A percentile compares a stretch with the other conserved stretches of the same genome.
Evolutionary conservation across 1,140 invertebrate species (phyloP).

Genomic region (Protaetia brevitarsis): DNA sequence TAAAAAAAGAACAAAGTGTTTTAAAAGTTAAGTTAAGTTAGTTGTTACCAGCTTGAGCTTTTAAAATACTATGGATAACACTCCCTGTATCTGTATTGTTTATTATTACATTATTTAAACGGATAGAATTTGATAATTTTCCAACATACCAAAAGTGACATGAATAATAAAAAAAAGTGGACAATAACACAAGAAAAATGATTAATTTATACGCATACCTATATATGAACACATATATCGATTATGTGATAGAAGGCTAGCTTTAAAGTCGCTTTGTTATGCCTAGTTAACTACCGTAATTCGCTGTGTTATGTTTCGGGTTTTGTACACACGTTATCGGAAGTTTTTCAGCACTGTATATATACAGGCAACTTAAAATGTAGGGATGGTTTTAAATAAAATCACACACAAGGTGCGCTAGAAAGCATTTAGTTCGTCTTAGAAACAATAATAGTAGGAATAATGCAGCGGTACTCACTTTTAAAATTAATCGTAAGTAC

Average conservation of each 20-base stretch:
- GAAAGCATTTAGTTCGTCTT: no score
- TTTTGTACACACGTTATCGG: not conserved
- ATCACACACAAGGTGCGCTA: no score
- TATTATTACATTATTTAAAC: no score
- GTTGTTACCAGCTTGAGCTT: no score
- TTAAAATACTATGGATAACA: no score
- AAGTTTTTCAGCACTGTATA: not conserved
- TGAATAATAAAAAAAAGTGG: no score
- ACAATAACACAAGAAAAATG: not conserved
- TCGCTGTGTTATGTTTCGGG: not conserved
- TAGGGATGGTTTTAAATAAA: not conserved
- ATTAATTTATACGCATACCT: not conserved
- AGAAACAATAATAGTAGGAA: no score
- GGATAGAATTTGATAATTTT: not conserved
- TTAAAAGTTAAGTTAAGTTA: no score
- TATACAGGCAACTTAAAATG: not conserved
- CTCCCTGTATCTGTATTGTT: no score
- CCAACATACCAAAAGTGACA: not conserved
- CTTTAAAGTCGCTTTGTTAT: not conserved
- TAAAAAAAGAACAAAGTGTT: no score
- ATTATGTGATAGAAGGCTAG: not conserved
- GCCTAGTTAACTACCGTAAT: not conserved
- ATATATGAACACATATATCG: not conserved
- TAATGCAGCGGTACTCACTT: no score
- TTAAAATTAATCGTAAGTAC: no score